A percentile compares a stretch with the other conserved stretches of the same genome.
Evolutionary conservation across 2,797 vertebrate species (phyloP).

Genomic region (Neoniphon sammara): DNA sequence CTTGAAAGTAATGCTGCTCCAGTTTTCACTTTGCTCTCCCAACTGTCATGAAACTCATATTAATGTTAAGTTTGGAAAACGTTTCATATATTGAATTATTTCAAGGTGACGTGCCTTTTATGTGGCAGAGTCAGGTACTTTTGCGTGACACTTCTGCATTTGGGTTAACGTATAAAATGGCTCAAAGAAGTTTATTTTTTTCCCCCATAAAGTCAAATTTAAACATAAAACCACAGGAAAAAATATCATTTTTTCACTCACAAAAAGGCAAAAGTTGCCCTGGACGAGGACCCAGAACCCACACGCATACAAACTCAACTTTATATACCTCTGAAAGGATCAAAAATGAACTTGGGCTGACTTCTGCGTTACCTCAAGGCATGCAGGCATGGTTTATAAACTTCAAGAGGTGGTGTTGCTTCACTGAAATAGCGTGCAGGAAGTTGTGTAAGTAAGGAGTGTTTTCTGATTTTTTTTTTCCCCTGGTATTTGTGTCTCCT

Average conservation of each 20-base stretch:
- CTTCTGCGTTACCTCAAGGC: conserved; percentile 45
- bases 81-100: conserved; percentile 28
- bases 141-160: conserved; percentile 28
- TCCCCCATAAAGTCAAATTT: conserved; percentile 60
- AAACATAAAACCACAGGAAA: conserved; percentile 63
- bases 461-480: conserved; percentile 41
- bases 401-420: conserved; percentile 36
- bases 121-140: conserved; percentile 17
- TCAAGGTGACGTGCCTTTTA: conserved; percentile 30
- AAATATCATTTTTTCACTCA: conserved; percentile 24
- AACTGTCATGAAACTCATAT: conserved; percentile 25
- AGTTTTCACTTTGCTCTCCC: background rate
- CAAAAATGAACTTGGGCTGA: conserved; percentile 30
- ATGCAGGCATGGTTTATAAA: conserved; percentile 34
- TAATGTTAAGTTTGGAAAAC: conserved; percentile 21
- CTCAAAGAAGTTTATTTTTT: conserved; percentile 55
- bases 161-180: conserved; percentile 54
- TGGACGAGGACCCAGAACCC: background rate
- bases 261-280: conserved; percentile 50
- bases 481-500: conserved; percentile 33
- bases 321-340: conserved; percentile 31
- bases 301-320: conserved; percentile 19
- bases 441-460: conserved; percentile 51
- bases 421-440: conserved; percentile 53
- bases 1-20: conserved; percentile 1